Conservation (phyloP, 1,140 invertebrate species). For the Delia radicum region DNA sequence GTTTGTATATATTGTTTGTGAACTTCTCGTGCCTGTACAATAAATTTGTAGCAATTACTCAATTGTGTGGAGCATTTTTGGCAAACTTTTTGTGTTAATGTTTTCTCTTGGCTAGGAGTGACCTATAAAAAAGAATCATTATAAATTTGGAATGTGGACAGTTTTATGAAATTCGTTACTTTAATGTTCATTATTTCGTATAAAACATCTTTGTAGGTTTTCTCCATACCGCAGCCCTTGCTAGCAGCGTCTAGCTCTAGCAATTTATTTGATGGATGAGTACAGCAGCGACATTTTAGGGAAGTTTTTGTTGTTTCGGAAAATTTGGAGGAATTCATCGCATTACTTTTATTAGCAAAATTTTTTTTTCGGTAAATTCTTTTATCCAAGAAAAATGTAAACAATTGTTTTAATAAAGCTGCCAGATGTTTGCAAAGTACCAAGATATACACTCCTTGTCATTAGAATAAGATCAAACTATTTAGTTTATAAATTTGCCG, state of each 20-base stretch:
- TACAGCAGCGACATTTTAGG: constrained; percentile 2
- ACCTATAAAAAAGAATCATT: background rate
- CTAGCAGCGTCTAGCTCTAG: background rate
- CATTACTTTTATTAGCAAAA: background rate
- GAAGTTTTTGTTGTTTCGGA: background rate
- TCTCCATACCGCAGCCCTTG: background rate
- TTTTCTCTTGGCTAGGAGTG: background rate
- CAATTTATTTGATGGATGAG: background rate
- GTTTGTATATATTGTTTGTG: background rate
- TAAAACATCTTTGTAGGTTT: constrained; percentile 1
- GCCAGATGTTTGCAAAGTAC: background rate
- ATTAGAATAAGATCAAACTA: no score
- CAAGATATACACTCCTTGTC: no score
- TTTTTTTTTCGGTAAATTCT: background rate
- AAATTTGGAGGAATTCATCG: background rate
- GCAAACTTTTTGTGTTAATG: background rate
- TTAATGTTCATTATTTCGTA: background rate
- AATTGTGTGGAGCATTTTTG: background rate
- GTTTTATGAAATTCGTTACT: no score
- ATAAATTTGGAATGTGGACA: no score
- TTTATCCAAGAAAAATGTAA: background rate
- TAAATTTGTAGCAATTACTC: background rate
- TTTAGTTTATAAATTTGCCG: no score
- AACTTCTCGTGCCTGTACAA: background rate
- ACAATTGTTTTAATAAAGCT: background rate